Conservation (phyloP, 2,888 invertebrate genomes). For the Exephanes ischioxanthus region DNA sequence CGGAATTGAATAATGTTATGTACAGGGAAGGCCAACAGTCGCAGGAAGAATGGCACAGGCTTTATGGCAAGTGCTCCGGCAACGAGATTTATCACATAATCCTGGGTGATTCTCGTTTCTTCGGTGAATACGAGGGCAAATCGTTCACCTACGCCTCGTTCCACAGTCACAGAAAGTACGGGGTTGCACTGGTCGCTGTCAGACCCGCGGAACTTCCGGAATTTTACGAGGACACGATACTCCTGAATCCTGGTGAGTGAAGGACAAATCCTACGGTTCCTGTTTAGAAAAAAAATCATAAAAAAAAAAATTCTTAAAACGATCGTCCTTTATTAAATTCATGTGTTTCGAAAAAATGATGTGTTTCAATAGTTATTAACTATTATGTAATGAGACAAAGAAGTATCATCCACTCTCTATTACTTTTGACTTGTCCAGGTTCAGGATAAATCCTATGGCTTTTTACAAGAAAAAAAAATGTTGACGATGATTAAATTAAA, state of each 20-base stretch:
- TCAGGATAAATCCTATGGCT: no score
- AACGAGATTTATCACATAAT: slow-evolving; percentile 99
- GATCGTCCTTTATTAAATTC: no score
- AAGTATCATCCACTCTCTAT: not conserved
- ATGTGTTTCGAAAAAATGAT: no score
- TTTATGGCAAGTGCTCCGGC: slow-evolving; percentile 99
- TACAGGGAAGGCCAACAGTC: slow-evolving; percentile 96
- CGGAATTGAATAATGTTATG: slow-evolving; percentile 5
- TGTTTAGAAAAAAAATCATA: not conserved
- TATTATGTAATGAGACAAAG: no score
- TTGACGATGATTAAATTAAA: no score
- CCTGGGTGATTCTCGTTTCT: slow-evolving; percentile 97
- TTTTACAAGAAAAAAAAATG: no score
- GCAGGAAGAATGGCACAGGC: slow-evolving; percentile 98
- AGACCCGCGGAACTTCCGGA: slow-evolving; percentile 96
- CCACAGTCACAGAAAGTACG: slow-evolving; percentile 99
- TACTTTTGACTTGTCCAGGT: no score
- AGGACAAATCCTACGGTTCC: not conserved
- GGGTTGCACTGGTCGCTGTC: slow-evolving; percentile 98
- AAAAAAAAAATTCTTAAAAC: not conserved
- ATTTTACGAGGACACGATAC: slow-evolving; percentile 97
- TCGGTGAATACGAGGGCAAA: slow-evolving; percentile 99
- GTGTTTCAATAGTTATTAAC: no score
- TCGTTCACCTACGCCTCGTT: slow-evolving; percentile 99
- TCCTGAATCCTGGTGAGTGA: slow-evolving; percentile 91